Conservation (phyloP, 2,113 vertebrate genomes). For the Datnioides undecimradiatus region DNA sequence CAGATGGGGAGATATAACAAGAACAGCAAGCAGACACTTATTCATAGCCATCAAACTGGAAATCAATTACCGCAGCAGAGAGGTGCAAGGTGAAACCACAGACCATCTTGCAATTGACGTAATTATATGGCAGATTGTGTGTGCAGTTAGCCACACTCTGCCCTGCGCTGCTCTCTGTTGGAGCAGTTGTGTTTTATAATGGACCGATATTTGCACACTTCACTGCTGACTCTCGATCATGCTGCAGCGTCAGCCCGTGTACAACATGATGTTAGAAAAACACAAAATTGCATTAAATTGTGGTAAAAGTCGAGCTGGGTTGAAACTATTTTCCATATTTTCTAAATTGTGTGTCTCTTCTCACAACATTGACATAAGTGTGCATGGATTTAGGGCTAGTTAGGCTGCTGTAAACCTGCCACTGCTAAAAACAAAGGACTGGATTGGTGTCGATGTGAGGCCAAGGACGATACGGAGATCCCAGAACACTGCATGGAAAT, state of each 20-base stretch:
- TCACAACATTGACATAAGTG: neutral
- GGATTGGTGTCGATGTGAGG: neutral
- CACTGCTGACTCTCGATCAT: too few species aligned
- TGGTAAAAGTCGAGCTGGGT: too few species aligned
- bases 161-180: neutral
- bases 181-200: neutral
- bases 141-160: neutral
- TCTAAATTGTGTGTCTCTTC: too few species aligned
- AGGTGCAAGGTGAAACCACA: neutral
- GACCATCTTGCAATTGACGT: neutral
- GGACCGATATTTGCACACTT: neutral
- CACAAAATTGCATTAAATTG: too few species aligned
- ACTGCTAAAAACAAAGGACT: too few species aligned
- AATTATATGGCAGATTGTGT: neutral
- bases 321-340: too few species aligned
- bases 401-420: neutral
- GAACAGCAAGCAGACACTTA: neutral
- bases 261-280: too few species aligned
- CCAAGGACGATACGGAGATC: neutral
- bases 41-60: conserved; percentile 17
- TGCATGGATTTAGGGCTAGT: neutral
- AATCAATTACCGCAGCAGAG: conserved; percentile 8
- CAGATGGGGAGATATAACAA: neutral
- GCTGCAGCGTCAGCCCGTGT: too few species aligned
- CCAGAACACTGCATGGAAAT: neutral